Evolutionary conservation across 2,888 invertebrate species (phyloP), one percentile per base, ranked within the genome.

Genomic region (Himalopsyche kuldschensis): DNA sequence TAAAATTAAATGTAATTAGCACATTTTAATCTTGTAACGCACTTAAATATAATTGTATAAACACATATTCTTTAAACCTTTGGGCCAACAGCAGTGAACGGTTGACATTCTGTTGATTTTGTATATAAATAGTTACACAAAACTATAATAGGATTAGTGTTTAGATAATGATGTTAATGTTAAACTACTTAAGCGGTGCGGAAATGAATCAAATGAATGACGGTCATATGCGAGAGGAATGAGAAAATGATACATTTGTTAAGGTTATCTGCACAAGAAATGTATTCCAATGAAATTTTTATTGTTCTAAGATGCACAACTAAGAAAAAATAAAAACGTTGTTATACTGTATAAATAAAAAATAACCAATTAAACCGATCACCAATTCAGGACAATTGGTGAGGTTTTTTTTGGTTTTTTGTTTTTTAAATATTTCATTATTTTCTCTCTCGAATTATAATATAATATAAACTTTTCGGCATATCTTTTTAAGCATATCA

Each of bases 141-240:
- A 77, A 78, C 78, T 79, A 81, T 78, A 78, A 41, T 85, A 81
- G 55, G 69, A 24, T 27, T 69, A 79, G 30, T 80, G 80, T 80
- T 63, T 75, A 85, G 79, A 55, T 82, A 76, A 75, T 76, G 78
- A 81, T 75, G 80, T 80, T 85, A 85, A 82, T 82, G 79, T 85
- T 84, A 80, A 81, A 85, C 85, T 85, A 85, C 85, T 85, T 85
- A 85, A 84, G 76, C 35, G 82, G 32, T 79, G 79, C 35, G 79
- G 75, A 32, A 79, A 82, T 76, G 31, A 69, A 69, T 69, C 69
- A 69, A 69, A 69, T 30, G 30, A 78, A 30, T 41, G 78, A 76
- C 27, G 82, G 77, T 78, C 32, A 80, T 30, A 75, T 81, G 84
- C 27, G 48, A 32, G 78, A 17, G 80, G 47, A 35, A 24, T 48